Base-by-base conservation (phyloP, 1,140 invertebrate genomes). In the Drosophila parvula region DNA sequence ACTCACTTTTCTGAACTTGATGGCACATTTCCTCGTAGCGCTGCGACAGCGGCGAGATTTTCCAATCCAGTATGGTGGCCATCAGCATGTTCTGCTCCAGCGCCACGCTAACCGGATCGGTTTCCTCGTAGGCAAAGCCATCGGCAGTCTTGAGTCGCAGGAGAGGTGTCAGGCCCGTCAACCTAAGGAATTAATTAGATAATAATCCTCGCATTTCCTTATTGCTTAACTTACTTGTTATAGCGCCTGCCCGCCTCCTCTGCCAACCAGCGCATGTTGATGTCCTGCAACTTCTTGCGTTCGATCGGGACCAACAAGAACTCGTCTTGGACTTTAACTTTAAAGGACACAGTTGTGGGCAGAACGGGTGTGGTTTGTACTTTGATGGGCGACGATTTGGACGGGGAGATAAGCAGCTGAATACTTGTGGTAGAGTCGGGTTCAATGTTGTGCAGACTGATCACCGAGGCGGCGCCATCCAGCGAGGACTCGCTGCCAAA, bases 201-300 rank as follows among this genome's bases (percentile, higher is more conserved):
- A 63, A 9, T 2, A 8, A 30, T 34, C 7, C 36, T 3, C 1
- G 0, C 3, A 44, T 51, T 30, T 18, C 10, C 16, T 14, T 9
- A 12, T 30, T 1, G 7, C 27, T 30, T 5, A 14, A 90, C 92
- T 93, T 90, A 95, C 95, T 94, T 95, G 60, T 95, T 95, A 93
- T 96, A 96, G 86, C 95, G 93, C 56, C 93, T 92, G 34, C 95
- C 94, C 0, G 95, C 94, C 93, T 96, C 95, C 44, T 95, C 94
- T 41, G 95, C 94, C 62, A 96, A 92, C 95, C 95, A 96, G 64
- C 93, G 93, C 77, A 96, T 94, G 67, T 94, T 95, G 63, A 94
- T 92, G 43, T 92, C 94, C 59, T 94, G 93, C 22, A 94, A 92
- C 51, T 93, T 94, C 12, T 94, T 93, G 38, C 94, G 83, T 30